These are phyloP conservation scores for Acronicta alni DNA, from an alignment of 2,888 invertebrate genomes.

Conservation along the genomic window DNA sequence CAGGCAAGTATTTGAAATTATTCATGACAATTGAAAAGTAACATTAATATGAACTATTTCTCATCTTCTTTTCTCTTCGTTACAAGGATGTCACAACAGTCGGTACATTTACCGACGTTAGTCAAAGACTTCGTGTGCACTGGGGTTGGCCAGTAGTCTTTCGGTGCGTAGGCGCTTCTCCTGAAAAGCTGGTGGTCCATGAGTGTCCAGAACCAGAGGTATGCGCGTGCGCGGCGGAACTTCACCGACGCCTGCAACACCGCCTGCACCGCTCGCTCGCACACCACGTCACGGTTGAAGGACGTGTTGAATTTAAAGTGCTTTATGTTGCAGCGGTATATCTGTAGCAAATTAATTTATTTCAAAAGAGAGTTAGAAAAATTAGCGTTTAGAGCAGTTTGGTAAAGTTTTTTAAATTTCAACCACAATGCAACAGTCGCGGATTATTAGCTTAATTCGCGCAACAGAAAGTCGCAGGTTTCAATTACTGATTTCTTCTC, in stretches of 20 bases:
- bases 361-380: too few species aligned
- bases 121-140: slow-evolving; percentile 23
- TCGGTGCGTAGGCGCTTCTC: slow-evolving; percentile 63
- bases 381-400: too few species aligned
- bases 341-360: not conserved
- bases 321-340: slow-evolving; percentile 75
- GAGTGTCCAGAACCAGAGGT: slow-evolving; percentile 72
- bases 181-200: slow-evolving; percentile 70
- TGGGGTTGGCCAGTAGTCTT: slow-evolving; percentile 66
- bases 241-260: slow-evolving; percentile 67
- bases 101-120: slow-evolving; percentile 54
- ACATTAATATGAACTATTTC: not conserved
- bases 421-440: too few species aligned
- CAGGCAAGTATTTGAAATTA: too few species aligned
- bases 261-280: slow-evolving; percentile 71
- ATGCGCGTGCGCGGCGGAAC: slow-evolving; percentile 67
- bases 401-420: too few species aligned
- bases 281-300: slow-evolving; percentile 68
- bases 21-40: not conserved
- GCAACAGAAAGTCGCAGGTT: too few species aligned
- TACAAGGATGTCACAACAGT: slow-evolving; percentile 62
- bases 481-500: too few species aligned
- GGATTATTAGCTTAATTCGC: too few species aligned
- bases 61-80: not conserved
- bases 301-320: slow-evolving; percentile 75